phyloP scores from a whole-genome alignment of 2,113 vertebrate species.

The Atractosteus spatula region DNA sequence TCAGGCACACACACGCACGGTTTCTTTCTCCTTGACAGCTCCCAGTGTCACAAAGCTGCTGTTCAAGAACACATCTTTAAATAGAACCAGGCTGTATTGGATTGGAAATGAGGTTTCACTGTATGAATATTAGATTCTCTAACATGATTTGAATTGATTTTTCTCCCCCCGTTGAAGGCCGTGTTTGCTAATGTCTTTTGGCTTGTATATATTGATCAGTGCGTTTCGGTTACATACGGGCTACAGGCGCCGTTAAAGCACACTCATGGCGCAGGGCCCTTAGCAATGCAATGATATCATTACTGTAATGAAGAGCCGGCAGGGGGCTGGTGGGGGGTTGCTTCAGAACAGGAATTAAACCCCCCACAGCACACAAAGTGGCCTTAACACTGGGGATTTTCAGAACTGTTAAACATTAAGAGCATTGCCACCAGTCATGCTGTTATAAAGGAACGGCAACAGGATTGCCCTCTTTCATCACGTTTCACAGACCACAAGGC shows the following conservation, averaged over 20 bases:
- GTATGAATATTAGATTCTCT: slow-evolving; percentile 15
- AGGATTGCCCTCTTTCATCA: no score
- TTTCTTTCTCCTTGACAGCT: not conserved
- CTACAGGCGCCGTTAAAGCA: not conserved
- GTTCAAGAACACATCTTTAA: not conserved
- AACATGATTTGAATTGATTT: slow-evolving; percentile 11
- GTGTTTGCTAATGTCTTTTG: slow-evolving; percentile 13
- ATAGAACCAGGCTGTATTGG: not conserved
- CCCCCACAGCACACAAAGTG: not conserved
- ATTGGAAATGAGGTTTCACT: not conserved
- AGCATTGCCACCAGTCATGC: no score
- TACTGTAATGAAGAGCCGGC: not conserved
- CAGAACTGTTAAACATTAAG: no score
- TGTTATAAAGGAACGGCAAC: no score
- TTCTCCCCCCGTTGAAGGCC: not conserved
- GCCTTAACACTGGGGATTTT: no score
- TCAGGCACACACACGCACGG: not conserved
- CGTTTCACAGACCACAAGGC: no score
- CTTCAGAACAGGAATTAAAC: not conserved
- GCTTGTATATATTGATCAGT: slow-evolving; percentile 4
- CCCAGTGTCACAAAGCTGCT: not conserved
- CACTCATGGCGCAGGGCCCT: not conserved
- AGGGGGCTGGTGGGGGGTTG: not conserved
- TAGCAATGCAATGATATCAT: not conserved
- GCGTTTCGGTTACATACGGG: slow-evolving; percentile 2